Evolutionary conservation across 2,797 vertebrate genomes (phyloP), one percentile per base, ranked within the genome.

Genomic region (Acanthis flammea): DNA sequence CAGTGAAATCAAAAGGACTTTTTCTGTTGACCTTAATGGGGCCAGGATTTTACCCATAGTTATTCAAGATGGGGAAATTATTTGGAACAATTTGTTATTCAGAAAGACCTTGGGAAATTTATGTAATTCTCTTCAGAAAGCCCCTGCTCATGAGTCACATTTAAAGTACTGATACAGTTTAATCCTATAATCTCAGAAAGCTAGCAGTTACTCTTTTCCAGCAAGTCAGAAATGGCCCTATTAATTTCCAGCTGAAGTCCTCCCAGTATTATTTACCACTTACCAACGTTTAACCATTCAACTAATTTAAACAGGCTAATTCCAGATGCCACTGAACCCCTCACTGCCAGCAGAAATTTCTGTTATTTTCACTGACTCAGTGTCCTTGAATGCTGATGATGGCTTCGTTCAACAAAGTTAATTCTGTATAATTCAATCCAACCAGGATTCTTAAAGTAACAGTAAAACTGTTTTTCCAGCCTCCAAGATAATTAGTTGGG

Each of bases 91-190:
- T 66, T 86, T 80, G 89, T 90, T 88, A 82, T 95, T 96, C 94
- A 96, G 87, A 96, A 90, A 96, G 95, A 94, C 71, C 85, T 94
- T 87, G 92, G 92, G 95, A 97, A 97, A 96, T 91, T 87, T 82
- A 94, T 90, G 85, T 86, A 93, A 93, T 96, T 97, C 83, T 97
- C 63, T 96, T 83, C 81, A 95, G 92, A 97, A 97, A 96, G 82
- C 82, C 97, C 93, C 90, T 82, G 73, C 41, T 91, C 88, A 74
- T 95, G 95, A 97, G 88, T 97, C 94, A 96, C 78, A 89, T 86
- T 93, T 88, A n/a, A 95, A 94, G 85, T 84, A 95, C 86, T 81
- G 91, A 94, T 95, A 94, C 33, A 9, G 50, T 83, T 96, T 92
- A 97, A 97, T 92, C 90, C 92, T 82, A 78, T 95, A 90, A 96